Percentiles rank a stretch among this genome's conserved stretches.
Conservation (phyloP, 2,113 vertebrate species). For the Microtus pennsylvanicus region DNA sequence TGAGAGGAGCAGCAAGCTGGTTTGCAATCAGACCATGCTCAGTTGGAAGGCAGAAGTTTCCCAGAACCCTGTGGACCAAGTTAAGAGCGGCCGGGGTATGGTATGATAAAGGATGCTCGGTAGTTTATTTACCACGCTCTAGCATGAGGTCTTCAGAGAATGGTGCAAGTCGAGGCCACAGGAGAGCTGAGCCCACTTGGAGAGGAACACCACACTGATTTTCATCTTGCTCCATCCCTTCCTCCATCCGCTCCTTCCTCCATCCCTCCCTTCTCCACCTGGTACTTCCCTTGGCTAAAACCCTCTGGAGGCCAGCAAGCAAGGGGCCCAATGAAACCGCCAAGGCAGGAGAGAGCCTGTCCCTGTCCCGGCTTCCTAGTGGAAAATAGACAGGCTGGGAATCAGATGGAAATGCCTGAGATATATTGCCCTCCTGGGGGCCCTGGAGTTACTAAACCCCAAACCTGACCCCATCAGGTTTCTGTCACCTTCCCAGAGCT, state of each 20-base stretch:
- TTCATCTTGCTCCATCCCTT: neutral
- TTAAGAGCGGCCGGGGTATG: neutral
- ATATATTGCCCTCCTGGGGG: slow-evolving; percentile 49
- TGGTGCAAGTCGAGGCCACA: neutral
- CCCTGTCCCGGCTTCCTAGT: neutral
- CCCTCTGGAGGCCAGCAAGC: neutral
- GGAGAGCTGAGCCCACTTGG: neutral
- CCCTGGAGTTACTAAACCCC: slow-evolving; percentile 65
- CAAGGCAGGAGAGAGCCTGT: neutral
- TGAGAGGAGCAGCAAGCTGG: neutral
- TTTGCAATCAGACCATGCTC: neutral
- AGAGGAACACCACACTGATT: neutral
- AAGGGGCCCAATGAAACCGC: neutral
- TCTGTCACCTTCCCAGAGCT: slow-evolving; percentile 70
- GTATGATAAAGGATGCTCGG: no score
- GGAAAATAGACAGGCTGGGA: slow-evolving; percentile 41
- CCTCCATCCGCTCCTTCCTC: neutral
- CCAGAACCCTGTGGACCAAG: neutral
- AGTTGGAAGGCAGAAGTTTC: neutral
- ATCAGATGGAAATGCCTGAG: slow-evolving; percentile 41
- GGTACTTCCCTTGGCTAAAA: neutral
- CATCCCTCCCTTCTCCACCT: neutral
- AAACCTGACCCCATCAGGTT: slow-evolving; percentile 4
- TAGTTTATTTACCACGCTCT: no score
- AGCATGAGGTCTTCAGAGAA: neutral